phyloP scores from a whole-genome alignment of 2,113 vertebrate genomes.

The Pomatostomus ruficeps region DNA sequence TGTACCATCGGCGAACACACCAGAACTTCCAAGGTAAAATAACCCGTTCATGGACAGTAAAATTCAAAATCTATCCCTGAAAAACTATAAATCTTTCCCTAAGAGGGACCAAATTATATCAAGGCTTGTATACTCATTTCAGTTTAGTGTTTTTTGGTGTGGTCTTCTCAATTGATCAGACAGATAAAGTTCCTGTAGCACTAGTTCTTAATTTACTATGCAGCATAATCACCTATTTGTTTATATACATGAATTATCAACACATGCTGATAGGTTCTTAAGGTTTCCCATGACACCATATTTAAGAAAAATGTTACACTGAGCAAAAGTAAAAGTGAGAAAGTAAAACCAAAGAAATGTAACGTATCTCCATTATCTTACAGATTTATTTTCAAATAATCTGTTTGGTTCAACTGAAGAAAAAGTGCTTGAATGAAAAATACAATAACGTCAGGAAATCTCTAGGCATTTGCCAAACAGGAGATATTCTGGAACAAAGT shows the following conservation, averaged over 20 bases:
- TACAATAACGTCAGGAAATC: not conserved
- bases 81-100: not conserved
- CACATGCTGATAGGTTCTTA: not conserved
- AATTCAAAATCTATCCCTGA: not conserved
- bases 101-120: not conserved
- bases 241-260: not conserved
- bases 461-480: not conserved
- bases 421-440: not conserved
- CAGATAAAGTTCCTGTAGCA: not conserved
- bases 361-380: not conserved
- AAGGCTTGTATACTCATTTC: not conserved
- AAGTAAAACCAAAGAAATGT: not conserved
- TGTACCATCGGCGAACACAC: fast-evolving
- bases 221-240: not conserved
- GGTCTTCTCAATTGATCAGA: not conserved
- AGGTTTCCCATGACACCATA: not conserved
- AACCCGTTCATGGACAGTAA: not conserved
- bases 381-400: not conserved
- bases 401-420: not conserved
- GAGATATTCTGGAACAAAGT: not conserved
- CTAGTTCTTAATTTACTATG: not conserved
- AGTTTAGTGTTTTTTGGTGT: not conserved
- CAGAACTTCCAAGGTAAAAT: not conserved
- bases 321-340: not conserved
- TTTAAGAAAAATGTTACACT: not conserved